These are phyloP conservation scores for Orchesella flavescens DNA, from an alignment of 2,888 invertebrate species.

Conservation along the genomic window DNA sequence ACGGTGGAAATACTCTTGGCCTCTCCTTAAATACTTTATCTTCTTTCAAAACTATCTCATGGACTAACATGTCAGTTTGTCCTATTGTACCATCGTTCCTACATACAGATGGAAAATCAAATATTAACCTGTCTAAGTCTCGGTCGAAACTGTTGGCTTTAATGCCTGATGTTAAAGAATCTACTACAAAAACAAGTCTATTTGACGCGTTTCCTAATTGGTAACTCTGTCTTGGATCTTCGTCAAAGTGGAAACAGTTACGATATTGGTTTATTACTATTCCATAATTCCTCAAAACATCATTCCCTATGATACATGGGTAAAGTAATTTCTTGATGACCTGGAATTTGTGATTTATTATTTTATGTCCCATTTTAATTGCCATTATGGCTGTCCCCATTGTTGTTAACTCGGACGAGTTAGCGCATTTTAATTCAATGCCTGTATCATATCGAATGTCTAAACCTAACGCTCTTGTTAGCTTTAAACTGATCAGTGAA, in stretches of 20 bases:
- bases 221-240: background rate
- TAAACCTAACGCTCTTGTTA: background rate
- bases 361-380: conserved; percentile 18
- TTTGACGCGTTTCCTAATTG: background rate
- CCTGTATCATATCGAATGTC: background rate
- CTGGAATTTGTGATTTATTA: conserved; percentile 18
- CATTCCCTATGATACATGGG: conserved; percentile 23
- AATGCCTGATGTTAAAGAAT: background rate
- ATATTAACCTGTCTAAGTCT: background rate
- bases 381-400: conserved; percentile 1
- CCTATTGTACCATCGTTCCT: conserved; percentile 18
- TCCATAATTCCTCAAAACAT: conserved; percentile 1
- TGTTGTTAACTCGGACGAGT: background rate
- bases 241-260: conserved; percentile 12
- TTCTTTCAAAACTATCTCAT: conserved; percentile 2
- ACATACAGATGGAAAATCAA: conserved; percentile 1
- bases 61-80: conserved; percentile 1
- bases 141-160: background rate
- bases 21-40: conserved; percentile 5
- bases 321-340: conserved; percentile 1
- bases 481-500: conserved; percentile 16
- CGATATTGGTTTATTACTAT: conserved; percentile 1
- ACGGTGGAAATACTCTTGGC: background rate
- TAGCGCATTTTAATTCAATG: background rate
- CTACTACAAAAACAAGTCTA: background rate